Evolutionary conservation across 2,797 vertebrate genomes (phyloP).

Genomic region (Myotis planiceps): DNA sequence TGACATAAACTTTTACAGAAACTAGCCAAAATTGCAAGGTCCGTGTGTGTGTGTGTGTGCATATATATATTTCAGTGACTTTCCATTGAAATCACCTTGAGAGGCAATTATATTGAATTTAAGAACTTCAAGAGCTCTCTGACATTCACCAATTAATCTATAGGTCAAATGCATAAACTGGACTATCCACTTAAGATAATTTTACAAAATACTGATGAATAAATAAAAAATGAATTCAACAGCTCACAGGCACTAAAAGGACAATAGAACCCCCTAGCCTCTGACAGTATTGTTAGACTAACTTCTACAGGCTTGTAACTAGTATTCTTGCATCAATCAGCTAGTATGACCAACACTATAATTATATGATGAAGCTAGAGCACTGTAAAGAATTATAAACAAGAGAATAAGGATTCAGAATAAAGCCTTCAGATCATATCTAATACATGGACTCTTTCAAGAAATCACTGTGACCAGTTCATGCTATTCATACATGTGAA

Average conservation of each 20-base stretch:
- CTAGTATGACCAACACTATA: background rate
- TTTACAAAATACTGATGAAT: background rate
- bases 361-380: background rate
- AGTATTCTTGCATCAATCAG: background rate
- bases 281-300: background rate
- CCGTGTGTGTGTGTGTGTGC: background rate
- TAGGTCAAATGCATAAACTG: background rate
- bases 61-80: background rate
- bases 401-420: background rate
- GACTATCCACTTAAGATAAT: background rate
- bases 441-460: background rate
- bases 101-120: background rate
- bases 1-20: background rate
- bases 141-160: background rate
- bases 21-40: background rate
- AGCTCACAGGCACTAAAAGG: background rate
- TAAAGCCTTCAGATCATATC: background rate
- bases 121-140: background rate
- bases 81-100: background rate
- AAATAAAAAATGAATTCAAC: background rate
- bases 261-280: background rate
- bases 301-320: background rate
- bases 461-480: background rate
- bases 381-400: background rate
- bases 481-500: background rate